Base-by-base conservation (phyloP, 2,113 vertebrate species). In the Alethe castanea region DNA sequence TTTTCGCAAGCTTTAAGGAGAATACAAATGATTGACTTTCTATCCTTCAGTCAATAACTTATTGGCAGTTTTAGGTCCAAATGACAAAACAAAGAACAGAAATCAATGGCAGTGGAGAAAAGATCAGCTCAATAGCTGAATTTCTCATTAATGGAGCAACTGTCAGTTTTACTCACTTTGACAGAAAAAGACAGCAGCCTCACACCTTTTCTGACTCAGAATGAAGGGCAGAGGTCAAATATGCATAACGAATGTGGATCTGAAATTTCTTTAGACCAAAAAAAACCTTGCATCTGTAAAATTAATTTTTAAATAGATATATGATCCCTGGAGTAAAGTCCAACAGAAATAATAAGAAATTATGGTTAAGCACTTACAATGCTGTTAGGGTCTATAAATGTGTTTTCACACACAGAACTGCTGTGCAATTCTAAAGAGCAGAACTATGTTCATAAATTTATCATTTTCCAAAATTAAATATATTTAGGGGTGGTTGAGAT, bases 231-330 rank as follows among this genome's bases (percentile, higher is more conserved):
- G 53, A 97, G 95, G 92, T 96, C 93, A 97, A 95, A 66, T 61
- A 97, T 92, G 93, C 87, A 86, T 92, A 81, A 93, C 38, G 29
- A 98, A 96, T 96, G 84, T 91, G 78, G 97, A 97, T 93, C 87
- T 90, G 50, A 15, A 92, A 85, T 94, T 93, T 96, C 35, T 97
- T 98, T 95, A 98, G 85, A 97, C 95, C 53, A 95, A 96, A 98
- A 96, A 95, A 61, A 3, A 25, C 59, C 94, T 98, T 96, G 81
- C 97, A 97, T 96, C 89, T 97, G 83, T 96, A 93, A 94, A 97
- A 97, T 96, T 96, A 62, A 96, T 96, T 98, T 98, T 97, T 98
- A 98, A 97, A 97, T 77, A 97, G 82, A 85, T 96, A 93, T 85
- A 87, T 91, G 77, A 90, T 94, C 92, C 81, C 83, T 48, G 69